Evolutionary conservation across 2,888 invertebrate species (phyloP).

Genomic region (Caenorhabditis sinica): DNA sequence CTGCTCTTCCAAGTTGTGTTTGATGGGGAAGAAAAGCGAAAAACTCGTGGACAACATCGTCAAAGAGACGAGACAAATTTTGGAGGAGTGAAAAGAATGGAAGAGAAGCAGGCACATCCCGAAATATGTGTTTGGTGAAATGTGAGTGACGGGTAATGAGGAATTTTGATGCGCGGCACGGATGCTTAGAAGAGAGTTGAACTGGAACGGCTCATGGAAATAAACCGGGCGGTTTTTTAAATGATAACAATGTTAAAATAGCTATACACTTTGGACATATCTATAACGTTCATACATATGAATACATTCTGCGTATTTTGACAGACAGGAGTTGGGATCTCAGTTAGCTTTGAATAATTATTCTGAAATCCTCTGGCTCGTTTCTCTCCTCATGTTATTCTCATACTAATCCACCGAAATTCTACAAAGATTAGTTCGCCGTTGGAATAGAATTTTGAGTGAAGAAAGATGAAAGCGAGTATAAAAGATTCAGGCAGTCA

Average conservation of each 20-base stretch:
- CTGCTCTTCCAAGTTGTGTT: conserved; percentile 48
- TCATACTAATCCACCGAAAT: conserved; percentile 35
- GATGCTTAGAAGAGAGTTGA: conserved; percentile 5
- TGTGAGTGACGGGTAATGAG: conserved; percentile 54
- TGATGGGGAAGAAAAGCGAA: conserved; percentile 14
- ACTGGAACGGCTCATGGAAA: background rate
- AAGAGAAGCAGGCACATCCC: conserved; percentile 21
- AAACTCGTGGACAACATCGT: conserved; percentile 25
- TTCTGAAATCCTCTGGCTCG: conserved; percentile 15
- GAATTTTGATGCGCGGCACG: conserved; percentile 47
- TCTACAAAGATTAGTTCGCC: conserved; percentile 28
- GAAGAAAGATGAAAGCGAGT: conserved; percentile 5
- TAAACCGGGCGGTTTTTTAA: conserved; percentile 8
- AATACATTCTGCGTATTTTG: background rate
- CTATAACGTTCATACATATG: too few species aligned
- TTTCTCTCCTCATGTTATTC: conserved; percentile 9
- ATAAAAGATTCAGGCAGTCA: conserved; percentile 18
- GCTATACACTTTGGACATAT: background rate
- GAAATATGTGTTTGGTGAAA: conserved; percentile 43
- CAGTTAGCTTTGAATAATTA: conserved; percentile 22
- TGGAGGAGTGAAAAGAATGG: background rate
- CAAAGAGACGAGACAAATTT: conserved; percentile 19
- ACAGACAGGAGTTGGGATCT: background rate
- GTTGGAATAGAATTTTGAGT: background rate
- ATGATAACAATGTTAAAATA: background rate